phyloP scores from a whole-genome alignment of 2,888 invertebrate species.

The Archaeoteleia sp. region DNA sequence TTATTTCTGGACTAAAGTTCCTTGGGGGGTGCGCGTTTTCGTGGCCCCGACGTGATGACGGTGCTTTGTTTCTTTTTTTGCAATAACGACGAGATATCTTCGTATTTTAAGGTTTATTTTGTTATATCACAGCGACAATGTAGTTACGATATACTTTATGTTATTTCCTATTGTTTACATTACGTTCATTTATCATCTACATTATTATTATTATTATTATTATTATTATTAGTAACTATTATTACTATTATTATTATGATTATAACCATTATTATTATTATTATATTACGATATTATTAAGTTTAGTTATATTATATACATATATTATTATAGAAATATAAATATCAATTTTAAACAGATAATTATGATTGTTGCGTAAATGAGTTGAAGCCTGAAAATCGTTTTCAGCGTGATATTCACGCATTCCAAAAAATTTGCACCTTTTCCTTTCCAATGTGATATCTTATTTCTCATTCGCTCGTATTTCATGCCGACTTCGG shows the following conservation, averaged over 20 bases:
- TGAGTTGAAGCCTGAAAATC: background rate
- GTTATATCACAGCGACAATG: conserved; percentile 32
- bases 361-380: conserved; percentile 28
- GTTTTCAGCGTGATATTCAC: background rate
- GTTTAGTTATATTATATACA: conserved; percentile 48
- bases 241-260: conserved; percentile 28
- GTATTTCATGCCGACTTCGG: conserved; percentile 47
- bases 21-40: conserved; percentile 42
- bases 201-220: conserved; percentile 5
- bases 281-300: conserved; percentile 34
- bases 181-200: conserved; percentile 14
- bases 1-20: conserved; percentile 42
- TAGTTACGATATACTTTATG: conserved; percentile 26
- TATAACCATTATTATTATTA: conserved; percentile 39
- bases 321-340: conserved; percentile 45
- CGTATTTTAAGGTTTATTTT: conserved; percentile 33
- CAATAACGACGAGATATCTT: conserved; percentile 13
- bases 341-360: conserved; percentile 36
- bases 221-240: conserved; percentile 25
- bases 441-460: conserved; percentile 8
- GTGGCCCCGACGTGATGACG: conserved; percentile 45
- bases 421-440: background rate
- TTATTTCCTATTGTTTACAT: conserved; percentile 14
- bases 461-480: conserved; percentile 32
- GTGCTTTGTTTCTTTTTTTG: conserved; percentile 49